Percentiles rank a stretch among this genome's conserved stretches.
Evolutionary conservation across 2,113 vertebrate genomes (phyloP).

Genomic region (Mola mola): DNA sequence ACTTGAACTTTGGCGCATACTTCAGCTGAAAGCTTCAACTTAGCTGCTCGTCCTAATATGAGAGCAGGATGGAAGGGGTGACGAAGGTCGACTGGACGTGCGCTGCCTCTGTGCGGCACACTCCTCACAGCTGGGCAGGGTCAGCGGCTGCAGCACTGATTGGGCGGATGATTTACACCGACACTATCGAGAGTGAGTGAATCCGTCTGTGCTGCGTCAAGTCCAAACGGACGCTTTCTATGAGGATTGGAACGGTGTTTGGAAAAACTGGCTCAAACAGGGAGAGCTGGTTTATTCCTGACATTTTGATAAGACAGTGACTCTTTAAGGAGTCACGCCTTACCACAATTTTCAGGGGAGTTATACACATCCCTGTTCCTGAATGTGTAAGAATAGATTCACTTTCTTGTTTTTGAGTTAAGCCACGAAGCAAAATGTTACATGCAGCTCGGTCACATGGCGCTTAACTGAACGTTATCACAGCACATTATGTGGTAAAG

Average conservation of each 20-base stretch:
- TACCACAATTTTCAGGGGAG: not conserved
- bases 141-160: conserved; percentile 50
- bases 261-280: conserved; percentile 12
- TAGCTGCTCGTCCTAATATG: conserved; percentile 38
- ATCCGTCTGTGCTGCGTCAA: conserved; percentile 53
- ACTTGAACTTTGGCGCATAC: conserved; percentile 51
- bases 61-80: conserved; percentile 22
- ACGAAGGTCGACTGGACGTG: conserved; percentile 36
- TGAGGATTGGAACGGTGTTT: conserved; percentile 38
- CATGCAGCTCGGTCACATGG: conserved; percentile 24
- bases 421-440: too few species aligned
- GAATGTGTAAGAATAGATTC: too few species aligned
- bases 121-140: conserved; percentile 67
- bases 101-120: conserved; percentile 44
- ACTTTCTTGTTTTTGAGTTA: too few species aligned
- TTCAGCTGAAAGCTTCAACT: conserved; percentile 41
- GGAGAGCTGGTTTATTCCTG: conserved; percentile 8
- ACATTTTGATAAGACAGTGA: conserved; percentile 19
- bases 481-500: conserved; percentile 36
- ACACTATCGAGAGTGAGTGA: conserved; percentile 54
- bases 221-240: conserved; percentile 40
- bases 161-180: conserved; percentile 47
- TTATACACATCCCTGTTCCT: too few species aligned
- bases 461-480: conserved; percentile 43
- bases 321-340: not conserved